Evolutionary conservation across 2,797 vertebrate genomes (phyloP).

Genomic region (Rhadinocentrus ornatus): DNA sequence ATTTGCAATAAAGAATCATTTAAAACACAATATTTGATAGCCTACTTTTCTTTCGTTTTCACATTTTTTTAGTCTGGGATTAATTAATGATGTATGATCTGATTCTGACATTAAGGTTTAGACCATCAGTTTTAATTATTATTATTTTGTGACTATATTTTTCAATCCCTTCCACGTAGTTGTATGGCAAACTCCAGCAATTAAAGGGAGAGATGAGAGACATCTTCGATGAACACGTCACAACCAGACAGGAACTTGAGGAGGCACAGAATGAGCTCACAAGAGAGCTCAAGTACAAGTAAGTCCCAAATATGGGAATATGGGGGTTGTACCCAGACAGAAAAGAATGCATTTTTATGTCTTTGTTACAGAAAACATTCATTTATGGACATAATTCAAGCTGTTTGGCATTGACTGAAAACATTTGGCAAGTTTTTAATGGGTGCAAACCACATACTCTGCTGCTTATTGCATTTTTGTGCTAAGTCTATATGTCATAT

Average conservation of each 20-base stretch:
- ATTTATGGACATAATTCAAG: background rate
- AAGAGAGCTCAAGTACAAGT: constrained; percentile 98
- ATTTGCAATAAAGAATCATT: constrained; percentile 11
- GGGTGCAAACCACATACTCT: too few relatives aligned
- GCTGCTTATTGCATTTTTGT: background rate
- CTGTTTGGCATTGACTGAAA: background rate
- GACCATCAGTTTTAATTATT: background rate
- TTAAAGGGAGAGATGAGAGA: constrained; percentile 94
- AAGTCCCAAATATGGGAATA: constrained; percentile 43
- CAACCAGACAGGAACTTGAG: constrained; percentile 94
- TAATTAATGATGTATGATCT: background rate
- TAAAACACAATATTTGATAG: background rate
- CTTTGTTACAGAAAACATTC: background rate
- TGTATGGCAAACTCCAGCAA: constrained; percentile 93
- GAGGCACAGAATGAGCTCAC: constrained; percentile 96
- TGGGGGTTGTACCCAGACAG: too few relatives aligned
- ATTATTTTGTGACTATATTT: background rate
- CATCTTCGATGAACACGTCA: constrained; percentile 92
- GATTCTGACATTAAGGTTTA: background rate
- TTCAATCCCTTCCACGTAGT: constrained; percentile 69
- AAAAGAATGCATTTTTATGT: too few relatives aligned
- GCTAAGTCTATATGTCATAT: background rate
- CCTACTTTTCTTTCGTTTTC: background rate
- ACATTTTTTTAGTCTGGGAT: background rate
- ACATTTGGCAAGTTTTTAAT: background rate